Conservation (phyloP, 2,113 vertebrate species). For the Paracanthobrama guichenoti region DNA sequence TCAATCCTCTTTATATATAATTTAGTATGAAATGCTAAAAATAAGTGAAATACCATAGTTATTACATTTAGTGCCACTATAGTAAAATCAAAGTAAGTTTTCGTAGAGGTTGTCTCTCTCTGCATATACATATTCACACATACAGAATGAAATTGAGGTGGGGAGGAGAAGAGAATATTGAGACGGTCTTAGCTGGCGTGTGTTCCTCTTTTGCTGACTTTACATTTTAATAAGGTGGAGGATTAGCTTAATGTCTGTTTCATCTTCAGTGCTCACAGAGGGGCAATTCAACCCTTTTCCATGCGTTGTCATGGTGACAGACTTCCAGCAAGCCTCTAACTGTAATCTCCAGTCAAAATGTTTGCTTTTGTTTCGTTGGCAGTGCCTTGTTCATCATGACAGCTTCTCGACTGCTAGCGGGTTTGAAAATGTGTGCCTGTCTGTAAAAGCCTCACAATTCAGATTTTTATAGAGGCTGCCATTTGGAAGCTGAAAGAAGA, state of each 20-base stretch:
- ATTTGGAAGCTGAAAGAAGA: conserved; percentile 36
- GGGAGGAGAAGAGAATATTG: conserved; percentile 26
- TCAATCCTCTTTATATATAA: background rate
- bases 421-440: conserved; percentile 46
- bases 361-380: conserved; percentile 59
- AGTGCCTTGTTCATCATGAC: conserved; percentile 53
- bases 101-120: background rate
- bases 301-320: conserved; percentile 59
- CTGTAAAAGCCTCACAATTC: conserved; percentile 35
- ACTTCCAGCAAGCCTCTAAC: conserved; percentile 56
- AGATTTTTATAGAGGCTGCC: conserved; percentile 34
- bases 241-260: conserved; percentile 60
- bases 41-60: background rate
- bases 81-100: background rate
- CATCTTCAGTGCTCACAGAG: conserved; percentile 45
- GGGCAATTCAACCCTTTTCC: conserved; percentile 38
- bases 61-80: background rate
- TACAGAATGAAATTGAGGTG: conserved; percentile 6
- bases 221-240: conserved; percentile 61
- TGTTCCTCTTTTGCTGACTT: conserved; percentile 57
- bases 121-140: conserved; percentile 42
- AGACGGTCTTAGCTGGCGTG: conserved; percentile 39
- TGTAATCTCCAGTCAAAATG: conserved; percentile 62
- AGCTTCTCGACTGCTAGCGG: conserved; percentile 49
- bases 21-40: background rate